Evolutionary conservation across 2,113 vertebrate genomes (phyloP), one percentile per base, ranked within the genome.

Genomic region (Todiramphus chloris): DNA sequence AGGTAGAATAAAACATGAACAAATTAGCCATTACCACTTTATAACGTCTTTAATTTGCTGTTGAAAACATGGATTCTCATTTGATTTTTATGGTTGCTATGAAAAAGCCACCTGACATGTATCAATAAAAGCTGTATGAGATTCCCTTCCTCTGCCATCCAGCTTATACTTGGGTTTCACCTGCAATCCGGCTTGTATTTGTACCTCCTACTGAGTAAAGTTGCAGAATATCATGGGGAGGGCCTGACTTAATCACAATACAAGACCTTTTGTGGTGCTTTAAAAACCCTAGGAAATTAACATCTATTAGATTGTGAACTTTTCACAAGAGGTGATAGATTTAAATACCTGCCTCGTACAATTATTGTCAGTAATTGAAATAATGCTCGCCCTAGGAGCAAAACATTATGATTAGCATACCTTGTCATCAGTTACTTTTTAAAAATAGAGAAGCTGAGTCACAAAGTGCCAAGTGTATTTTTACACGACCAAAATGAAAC

Each of bases 391-490:
- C 10, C 21, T 23, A 74, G 46, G 55, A 87, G 37, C 35, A 73
- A 93, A 91, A 76, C 89, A 90, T 14, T 5, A 31, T 14, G 5
- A 93, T 78, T 35, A 79, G 31, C 62, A 76, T 76, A 55, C 12
- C 60, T 87, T 89, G 39, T 30, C 46, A 82, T 79, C 62, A 70
- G 64, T 66, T 63, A 6, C 30, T 43, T 79, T 60, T 78, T n/a
- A 83, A 91, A 94, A 96, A 79, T 59, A 90, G 66, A 37, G 31
- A 53, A 73, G 50, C 25, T 91, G 63, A 95, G 10, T 95, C 78
- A 91, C 64, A 69, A 79, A 79, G 62, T 55, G 10, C 13, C 39
- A 80, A 62, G 11, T 10, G 19, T 56, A 84, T 85, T 93, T 92
- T 89, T 63, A 41, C 37, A 58, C 24, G 28, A 89, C 43, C 39